Evolutionary conservation across 2,888 invertebrate species (phyloP), one percentile per base, ranked within the genome.

Genomic region (Cacoxenus indagator): DNA sequence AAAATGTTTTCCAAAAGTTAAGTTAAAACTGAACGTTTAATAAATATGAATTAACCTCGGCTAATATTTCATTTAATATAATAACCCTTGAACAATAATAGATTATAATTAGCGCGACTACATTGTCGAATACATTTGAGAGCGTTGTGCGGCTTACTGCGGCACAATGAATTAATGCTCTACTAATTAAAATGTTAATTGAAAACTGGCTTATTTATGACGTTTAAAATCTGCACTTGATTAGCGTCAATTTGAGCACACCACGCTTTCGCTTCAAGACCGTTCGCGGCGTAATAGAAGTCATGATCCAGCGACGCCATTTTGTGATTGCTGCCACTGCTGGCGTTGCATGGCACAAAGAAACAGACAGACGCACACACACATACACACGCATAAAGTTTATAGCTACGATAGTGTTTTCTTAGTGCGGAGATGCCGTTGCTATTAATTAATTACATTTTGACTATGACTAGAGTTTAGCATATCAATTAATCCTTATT

Each of bases 391-490:
- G 19, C 17, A 31, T 59, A 37, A 17, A 37, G 37, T 8, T 11
- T 37, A 37, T 14, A 37, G 37, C 37, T 37, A 8, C 37, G 8
- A 14, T 37, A 37, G 4, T 11, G 14, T 37, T 11, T 37, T 51
- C 51, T 22, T 6, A 22, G 3, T 57, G 29, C 11, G 11, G 9
- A 43, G 43, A 62, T 62, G 61, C 45, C 61, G 24, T 62, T 80
- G 78, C 81, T 78, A 80, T 82, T 80, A 80, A 82, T 80, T 80
- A 82, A 80, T 80, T 80, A 80, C 80, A 82, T 80, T 80, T 80
- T 76, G 78, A 77, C 77, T 78, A 67, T 67, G n/a, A 62, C 43
- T 22, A 11, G 11, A 62, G 43, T 62, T 62, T 43, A 62, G 61
- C 61, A 62, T 62, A 62, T 62, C 82, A 80, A 82, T 82, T 82